phyloP scores from a whole-genome alignment of 2,113 vertebrate genomes.

The Tragelaphus strepsiceros region DNA sequence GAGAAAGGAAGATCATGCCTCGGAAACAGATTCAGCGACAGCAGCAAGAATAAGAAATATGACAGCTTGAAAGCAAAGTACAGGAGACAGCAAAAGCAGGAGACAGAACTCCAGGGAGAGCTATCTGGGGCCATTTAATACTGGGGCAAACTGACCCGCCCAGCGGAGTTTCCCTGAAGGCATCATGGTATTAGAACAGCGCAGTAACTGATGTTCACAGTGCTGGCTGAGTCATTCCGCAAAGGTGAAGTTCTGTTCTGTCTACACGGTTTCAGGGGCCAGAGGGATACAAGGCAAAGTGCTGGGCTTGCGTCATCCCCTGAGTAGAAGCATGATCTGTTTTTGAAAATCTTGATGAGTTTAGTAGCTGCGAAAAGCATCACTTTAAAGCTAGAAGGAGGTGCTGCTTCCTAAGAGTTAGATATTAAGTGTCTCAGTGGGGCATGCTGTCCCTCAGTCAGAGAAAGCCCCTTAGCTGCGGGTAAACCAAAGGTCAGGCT shows the following conservation, averaged over 20 bases:
- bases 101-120: neutral
- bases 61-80: neutral
- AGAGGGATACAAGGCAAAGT: neutral
- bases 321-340: accelerated
- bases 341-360: conserved; percentile 6
- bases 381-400: neutral
- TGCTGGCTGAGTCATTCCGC: neutral
- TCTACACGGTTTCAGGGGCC: neutral
- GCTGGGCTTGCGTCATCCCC: neutral
- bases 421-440: neutral
- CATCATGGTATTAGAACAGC: neutral
- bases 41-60: neutral
- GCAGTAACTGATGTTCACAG: neutral
- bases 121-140: neutral
- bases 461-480: neutral
- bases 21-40: neutral
- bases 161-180: neutral
- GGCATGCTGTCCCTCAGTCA: neutral
- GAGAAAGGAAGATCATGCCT: neutral
- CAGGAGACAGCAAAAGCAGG: neutral
- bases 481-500: neutral
- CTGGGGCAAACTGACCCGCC: neutral
- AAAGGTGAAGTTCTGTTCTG: neutral
- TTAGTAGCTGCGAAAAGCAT: neutral
- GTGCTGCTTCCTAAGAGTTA: neutral